Evolutionary conservation across 1,140 invertebrate genomes (phyloP).

Genomic region (Sogatella furcifera): DNA sequence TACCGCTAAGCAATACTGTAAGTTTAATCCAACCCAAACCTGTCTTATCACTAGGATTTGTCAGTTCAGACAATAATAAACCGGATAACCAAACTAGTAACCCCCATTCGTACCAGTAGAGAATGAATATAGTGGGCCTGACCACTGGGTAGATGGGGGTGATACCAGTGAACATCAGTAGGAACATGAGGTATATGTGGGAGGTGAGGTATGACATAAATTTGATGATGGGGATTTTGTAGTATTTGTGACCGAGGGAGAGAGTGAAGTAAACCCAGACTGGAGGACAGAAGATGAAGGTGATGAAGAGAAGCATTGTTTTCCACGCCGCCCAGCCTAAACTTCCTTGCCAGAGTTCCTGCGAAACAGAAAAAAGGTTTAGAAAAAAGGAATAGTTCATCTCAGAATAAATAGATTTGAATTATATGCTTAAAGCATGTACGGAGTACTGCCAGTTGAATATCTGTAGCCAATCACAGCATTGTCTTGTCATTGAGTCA

Average conservation of each 20-base stretch:
- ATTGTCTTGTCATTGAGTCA: too few species aligned
- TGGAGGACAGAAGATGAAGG: conserved; percentile 86
- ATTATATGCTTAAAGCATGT: too few species aligned
- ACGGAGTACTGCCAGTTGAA: too few species aligned
- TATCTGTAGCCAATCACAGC: too few species aligned
- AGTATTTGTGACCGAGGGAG: conserved; percentile 88
- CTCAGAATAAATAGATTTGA: too few species aligned
- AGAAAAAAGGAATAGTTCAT: too few species aligned
- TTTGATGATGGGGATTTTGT: conserved; percentile 95
- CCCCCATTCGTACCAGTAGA: conserved; percentile 94
- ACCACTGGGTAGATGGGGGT: conserved; percentile 77
- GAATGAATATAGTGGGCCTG: conserved; percentile 48
- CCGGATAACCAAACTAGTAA: conserved; percentile 93
- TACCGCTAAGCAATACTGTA: conserved; percentile 82
- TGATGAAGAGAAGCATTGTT: conserved; percentile 81
- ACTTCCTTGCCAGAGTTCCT: conserved; percentile 94
- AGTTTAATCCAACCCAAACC: conserved; percentile 89
- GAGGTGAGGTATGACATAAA: conserved; percentile 99
- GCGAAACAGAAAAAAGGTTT: conserved; percentile 21
- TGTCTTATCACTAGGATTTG: conserved; percentile 90
- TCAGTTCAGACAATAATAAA: conserved; percentile 87
- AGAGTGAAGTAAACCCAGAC: conserved; percentile 95
- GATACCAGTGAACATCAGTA: conserved; percentile 84
- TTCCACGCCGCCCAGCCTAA: conserved; percentile 93
- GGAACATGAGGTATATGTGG: conserved; percentile 92